Evolutionary conservation across 2,888 invertebrate species (phyloP), one percentile per base, ranked within the genome.

Genomic region (Opisthograptis luteolata): DNA sequence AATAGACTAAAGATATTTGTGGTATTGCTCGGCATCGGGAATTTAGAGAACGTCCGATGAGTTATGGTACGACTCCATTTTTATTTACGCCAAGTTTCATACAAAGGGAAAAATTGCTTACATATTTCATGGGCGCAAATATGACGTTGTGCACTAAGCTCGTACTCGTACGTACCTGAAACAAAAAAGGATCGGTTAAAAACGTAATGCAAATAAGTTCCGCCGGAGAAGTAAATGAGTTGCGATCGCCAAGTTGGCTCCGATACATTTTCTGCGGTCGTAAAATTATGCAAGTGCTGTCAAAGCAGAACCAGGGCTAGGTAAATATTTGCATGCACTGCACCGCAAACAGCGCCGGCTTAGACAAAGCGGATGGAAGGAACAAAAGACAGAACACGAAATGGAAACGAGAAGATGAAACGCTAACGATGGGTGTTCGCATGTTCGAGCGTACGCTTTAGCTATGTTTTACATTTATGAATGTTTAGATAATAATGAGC

Each of bases 301-400:
- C 71, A 77, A 77, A 79, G 72, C 70, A 68, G 68, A 75, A 75
- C 78, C 79, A 69, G 75, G 66, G 64, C 68, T 68, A 71, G 71
- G 73, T 70, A 84, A 85, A 87, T 76, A 83, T 86, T 83, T 80
- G 76, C 79, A 75, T 78, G 70, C 68, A 72, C 68, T 78, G 70
- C 68, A 72, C 68, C 73, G 70, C 75, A 80, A 78, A 75, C 79
- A 71, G 63, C 14, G 2, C 24, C 24, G 61, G 70, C 71, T 75
- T 70, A 79, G 71, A 84, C 82, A 81, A 81, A 78, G 80, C 72
- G 69, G 72, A 72, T 69, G 79, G 56, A 73, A 78, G 77, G 74
- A 81, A 84, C 84, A 84, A 84, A 84, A 84, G 83, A 72, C 73
- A 74, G 74, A 79, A 81, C 76, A 74, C 68, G 67, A 66, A 81